Evolutionary conservation across 2,888 invertebrate genomes (phyloP).

Genomic region (Parelbella ahira): DNA sequence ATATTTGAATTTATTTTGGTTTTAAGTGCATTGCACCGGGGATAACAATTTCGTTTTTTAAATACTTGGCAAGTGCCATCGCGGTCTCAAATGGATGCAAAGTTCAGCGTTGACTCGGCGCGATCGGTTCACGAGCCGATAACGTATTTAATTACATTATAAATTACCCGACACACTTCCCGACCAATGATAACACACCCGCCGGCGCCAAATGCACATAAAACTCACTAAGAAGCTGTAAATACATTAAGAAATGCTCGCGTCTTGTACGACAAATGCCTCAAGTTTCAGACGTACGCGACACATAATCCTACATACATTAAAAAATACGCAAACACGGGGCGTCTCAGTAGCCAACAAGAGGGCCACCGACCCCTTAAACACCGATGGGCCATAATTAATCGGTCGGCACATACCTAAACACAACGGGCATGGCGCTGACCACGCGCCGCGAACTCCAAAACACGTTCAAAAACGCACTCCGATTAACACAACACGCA

Average conservation of each 20-base stretch:
- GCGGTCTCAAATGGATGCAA: constrained; percentile 49
- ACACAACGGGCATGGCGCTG: constrained; percentile 70
- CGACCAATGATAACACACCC: constrained; percentile 57
- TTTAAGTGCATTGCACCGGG: constrained; percentile 8
- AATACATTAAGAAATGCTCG: constrained; percentile 41
- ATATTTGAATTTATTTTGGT: not conserved
- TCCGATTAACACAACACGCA: constrained; percentile 71
- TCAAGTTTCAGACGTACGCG: constrained; percentile 5
- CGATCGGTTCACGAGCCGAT: constrained; percentile 55
- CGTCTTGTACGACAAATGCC: constrained; percentile 13
- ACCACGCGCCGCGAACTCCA: constrained; percentile 64
- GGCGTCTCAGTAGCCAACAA: constrained; percentile 25
- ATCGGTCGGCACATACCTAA: constrained; percentile 74
- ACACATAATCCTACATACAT: constrained; percentile 11
- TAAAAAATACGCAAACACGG: constrained; percentile 17
- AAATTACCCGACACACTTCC: constrained; percentile 73
- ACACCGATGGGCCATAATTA: constrained; percentile 73
- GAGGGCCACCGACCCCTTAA: constrained; percentile 65
- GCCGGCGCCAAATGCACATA: constrained; percentile 57
- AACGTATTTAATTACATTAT: constrained; percentile 73
- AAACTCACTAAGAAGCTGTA: constrained; percentile 40
- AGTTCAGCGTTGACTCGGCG: constrained; percentile 53
- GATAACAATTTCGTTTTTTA: constrained; percentile 6
- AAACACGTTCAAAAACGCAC: constrained; percentile 68
- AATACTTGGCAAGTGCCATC: constrained; percentile 35